Percentiles rank a stretch among this genome's conserved stretches.
Conservation (phyloP, 2,888 invertebrate species). For the Drosophila diplacantha region DNA sequence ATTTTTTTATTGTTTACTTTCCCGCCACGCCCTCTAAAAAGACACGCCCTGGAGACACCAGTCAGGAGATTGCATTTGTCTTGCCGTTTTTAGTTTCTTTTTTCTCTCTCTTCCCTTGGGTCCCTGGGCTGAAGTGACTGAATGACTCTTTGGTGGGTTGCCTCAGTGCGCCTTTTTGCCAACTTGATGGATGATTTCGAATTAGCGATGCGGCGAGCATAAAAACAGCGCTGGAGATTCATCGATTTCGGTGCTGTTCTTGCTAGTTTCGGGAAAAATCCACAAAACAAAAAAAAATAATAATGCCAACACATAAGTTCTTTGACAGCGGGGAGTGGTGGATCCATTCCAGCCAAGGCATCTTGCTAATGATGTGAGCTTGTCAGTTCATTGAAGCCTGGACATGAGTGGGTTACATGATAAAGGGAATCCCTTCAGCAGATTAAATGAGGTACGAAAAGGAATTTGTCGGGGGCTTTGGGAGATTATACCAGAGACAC, state of each 20-base stretch:
- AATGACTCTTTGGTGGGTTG: conserved; percentile 43
- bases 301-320: conserved; percentile 59
- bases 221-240: conserved; percentile 57
- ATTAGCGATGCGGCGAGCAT: conserved; percentile 65
- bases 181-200: conserved; percentile 66
- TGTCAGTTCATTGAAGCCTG: conserved; percentile 59
- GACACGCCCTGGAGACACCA: conserved; percentile 41
- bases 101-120: not conserved
- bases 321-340: conserved; percentile 49
- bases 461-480: conserved; percentile 23
- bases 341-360: conserved; percentile 18
- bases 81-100: conserved; percentile 8
- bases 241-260: conserved; percentile 37
- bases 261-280: conserved; percentile 11
- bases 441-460: conserved; percentile 18
- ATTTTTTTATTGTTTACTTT: conserved; percentile 1
- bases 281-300: conserved; percentile 4
- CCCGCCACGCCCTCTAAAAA: conserved; percentile 17
- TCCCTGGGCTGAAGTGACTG: conserved; percentile 41
- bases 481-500: conserved; percentile 6
- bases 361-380: conserved; percentile 54
- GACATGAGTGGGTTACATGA: conserved; percentile 44
- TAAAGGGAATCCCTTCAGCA: conserved; percentile 23
- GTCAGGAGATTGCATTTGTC: conserved; percentile 45
- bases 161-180: conserved; percentile 35